Evolutionary conservation across 2,797 vertebrate species (phyloP).

Genomic region (Hylomyscus alleni): DNA sequence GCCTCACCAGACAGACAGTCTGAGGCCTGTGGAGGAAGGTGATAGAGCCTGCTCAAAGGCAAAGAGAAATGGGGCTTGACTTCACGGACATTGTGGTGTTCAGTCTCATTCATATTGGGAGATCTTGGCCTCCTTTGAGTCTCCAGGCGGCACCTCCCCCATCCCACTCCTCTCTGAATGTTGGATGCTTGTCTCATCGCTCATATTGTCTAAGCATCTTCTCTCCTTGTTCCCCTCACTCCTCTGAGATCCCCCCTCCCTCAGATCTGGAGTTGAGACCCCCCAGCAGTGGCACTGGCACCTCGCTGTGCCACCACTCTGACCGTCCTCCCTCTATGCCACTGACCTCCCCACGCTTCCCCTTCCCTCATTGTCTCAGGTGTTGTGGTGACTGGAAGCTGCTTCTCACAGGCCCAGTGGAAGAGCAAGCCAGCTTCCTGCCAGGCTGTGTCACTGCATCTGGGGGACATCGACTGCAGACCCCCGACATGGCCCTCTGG

Average conservation of each 20-base stretch:
- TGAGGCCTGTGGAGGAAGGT: not conserved
- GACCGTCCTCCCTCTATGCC: no score
- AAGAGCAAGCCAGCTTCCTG: not conserved
- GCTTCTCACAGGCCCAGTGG: not conserved
- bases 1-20: not conserved
- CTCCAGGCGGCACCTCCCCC: rapidly evolving
- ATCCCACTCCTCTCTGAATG: not conserved
- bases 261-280: not conserved
- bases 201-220: not conserved
- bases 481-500: not conserved
- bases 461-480: not conserved
- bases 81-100: not conserved
- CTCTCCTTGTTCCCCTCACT: not conserved
- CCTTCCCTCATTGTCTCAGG: rapidly evolving
- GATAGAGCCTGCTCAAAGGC: not conserved
- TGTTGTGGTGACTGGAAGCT: rapidly evolving
- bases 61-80: not conserved
- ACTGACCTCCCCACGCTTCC: no score
- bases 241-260: not conserved
- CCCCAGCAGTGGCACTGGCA: no score
- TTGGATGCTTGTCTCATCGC: not conserved
- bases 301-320: rapidly evolving
- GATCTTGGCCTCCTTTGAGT: not conserved
- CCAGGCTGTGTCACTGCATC: not conserved
- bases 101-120: not conserved